These are phyloP conservation scores for Sinocyclocheilus anshuiensis DNA, from an alignment of 2,113 vertebrate species.

Conservation along the genomic window DNA sequence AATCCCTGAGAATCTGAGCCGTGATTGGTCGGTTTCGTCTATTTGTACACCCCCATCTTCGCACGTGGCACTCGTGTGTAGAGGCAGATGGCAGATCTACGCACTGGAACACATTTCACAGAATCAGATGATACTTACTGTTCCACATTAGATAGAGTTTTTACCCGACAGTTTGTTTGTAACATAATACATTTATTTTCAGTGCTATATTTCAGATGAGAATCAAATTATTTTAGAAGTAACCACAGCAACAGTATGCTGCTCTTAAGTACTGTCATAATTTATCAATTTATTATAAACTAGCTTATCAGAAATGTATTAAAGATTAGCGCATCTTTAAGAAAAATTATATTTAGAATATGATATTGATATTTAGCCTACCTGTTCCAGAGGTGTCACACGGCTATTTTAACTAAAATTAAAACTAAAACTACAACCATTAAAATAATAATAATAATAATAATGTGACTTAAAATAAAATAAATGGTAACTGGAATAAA, in stretches of 20 bases:
- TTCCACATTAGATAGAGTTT: constrained; percentile 7
- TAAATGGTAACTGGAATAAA: no score
- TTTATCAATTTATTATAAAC: neutral
- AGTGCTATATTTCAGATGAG: neutral
- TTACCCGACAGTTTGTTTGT: neutral
- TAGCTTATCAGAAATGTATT: neutral
- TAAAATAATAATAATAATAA: no score
- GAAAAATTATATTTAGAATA: no score
- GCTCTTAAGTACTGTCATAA: neutral
- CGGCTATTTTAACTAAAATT: no score
- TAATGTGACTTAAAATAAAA: no score
- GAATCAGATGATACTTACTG: neutral
- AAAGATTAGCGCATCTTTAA: neutral
- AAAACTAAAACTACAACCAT: neutral
- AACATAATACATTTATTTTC: no score
- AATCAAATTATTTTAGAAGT: neutral
- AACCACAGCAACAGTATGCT: neutral
- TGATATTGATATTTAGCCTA: no score
- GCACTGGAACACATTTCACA: neutral
- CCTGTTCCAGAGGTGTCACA: no score
- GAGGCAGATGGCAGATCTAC: constrained; percentile 25
- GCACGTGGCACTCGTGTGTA: constrained; percentile 72
- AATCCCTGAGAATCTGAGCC: constrained; percentile 37
- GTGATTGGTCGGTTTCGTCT: constrained; percentile 58
- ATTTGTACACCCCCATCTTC: neutral